Percentiles rank a stretch among this genome's conserved stretches.
Evolutionary conservation across 2,888 invertebrate genomes (phyloP).

Genomic region (Nemotelus nigrinus): DNA sequence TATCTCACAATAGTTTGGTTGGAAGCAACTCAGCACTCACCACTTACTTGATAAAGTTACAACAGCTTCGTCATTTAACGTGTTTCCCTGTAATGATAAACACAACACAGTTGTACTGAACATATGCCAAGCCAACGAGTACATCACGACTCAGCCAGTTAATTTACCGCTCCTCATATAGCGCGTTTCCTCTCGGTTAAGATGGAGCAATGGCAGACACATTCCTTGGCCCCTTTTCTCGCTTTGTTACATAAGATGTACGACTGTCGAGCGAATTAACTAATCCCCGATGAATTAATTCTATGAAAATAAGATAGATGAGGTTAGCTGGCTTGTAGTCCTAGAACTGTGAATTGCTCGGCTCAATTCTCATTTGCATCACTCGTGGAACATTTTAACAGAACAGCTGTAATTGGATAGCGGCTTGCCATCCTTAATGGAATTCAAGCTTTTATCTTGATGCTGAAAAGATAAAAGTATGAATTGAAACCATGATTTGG

Average conservation of each 20-base stretch:
- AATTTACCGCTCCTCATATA: neutral
- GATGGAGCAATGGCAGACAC: neutral
- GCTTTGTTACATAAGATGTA: slow-evolving; percentile 38
- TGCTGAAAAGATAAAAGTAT: too few relatives aligned
- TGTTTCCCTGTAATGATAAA: slow-evolving; percentile 26
- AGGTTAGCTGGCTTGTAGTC: slow-evolving; percentile 27
- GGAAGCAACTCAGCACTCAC: neutral
- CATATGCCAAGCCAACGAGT: slow-evolving; percentile 7
- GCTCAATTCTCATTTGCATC: slow-evolving; percentile 10
- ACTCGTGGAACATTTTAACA: neutral
- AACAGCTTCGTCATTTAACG: slow-evolving; percentile 18
- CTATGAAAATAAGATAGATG: slow-evolving; percentile 38
- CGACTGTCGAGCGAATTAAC: slow-evolving; percentile 43
- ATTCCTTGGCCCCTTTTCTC: slow-evolving; percentile 20
- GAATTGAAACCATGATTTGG: too few relatives aligned
- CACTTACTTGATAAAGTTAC: slow-evolving; percentile 10
- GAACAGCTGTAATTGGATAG: neutral
- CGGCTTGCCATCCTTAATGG: neutral
- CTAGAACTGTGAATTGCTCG: neutral
- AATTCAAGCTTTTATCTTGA: too few relatives aligned
- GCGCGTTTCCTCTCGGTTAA: neutral
- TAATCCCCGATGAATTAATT: slow-evolving; percentile 43
- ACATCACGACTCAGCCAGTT: neutral
- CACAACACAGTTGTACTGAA: neutral
- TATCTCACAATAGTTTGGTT: too few relatives aligned